Conservation (phyloP, 2,888 invertebrate species). For the Rotaria socialis region DNA sequence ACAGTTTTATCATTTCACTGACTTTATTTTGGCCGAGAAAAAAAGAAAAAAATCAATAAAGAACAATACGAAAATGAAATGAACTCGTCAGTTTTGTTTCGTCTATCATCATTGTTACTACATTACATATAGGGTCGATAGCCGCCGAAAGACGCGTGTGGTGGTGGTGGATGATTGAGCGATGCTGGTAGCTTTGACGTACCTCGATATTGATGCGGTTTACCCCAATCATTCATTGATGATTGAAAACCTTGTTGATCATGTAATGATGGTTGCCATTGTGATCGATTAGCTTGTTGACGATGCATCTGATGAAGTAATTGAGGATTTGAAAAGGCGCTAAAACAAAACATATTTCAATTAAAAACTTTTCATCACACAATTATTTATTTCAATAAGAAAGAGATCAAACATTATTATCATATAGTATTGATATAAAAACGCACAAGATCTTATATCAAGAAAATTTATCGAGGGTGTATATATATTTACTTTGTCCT, state of each 20-base stretch:
- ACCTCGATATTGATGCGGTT: constrained; percentile 29
- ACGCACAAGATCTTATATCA: no score
- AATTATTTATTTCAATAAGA: no score
- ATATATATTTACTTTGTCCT: no score
- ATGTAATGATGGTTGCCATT: neutral
- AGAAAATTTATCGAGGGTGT: no score
- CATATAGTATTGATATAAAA: no score
- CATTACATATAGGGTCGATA: constrained; percentile 15
- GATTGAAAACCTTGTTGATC: neutral
- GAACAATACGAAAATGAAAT: neutral
- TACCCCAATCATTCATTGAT: neutral
- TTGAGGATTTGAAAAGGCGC: constrained; percentile 32
- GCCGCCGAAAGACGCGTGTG: constrained; percentile 1
- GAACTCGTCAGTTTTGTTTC: neutral
- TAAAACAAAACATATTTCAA: neutral
- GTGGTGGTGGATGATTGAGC: constrained; percentile 15
- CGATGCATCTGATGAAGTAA: neutral
- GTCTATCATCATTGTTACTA: constrained; percentile 4
- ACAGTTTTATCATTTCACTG: constrained; percentile 32
- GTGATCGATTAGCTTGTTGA: neutral
- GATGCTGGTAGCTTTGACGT: neutral
- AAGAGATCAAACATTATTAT: no score
- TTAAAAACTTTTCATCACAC: no score
- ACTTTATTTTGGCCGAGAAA: constrained; percentile 20
- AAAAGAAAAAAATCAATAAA: neutral